These are phyloP conservation scores for Adineta ricciae DNA, from an alignment of 2,888 invertebrate species.

Conservation along the genomic window DNA sequence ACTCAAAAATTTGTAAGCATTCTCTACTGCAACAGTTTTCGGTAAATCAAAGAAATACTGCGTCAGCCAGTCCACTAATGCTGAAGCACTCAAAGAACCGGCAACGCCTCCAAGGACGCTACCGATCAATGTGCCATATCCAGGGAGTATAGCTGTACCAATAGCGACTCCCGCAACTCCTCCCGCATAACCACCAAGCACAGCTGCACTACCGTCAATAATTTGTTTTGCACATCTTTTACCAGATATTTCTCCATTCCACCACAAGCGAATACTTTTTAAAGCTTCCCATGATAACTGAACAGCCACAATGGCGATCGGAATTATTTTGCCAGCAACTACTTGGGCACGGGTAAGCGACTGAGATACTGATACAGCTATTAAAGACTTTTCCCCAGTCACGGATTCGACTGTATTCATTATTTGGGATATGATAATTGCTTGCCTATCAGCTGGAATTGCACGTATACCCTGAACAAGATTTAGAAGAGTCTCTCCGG, in stretches of 20 bases:
- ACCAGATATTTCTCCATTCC: background rate
- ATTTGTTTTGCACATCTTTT: background rate
- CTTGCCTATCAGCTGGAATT: too few species aligned
- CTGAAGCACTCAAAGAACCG: background rate
- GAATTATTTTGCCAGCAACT: too few species aligned
- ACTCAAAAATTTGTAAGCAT: background rate
- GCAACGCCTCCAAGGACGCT: background rate
- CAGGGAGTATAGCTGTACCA: background rate
- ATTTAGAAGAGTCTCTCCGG: too few species aligned
- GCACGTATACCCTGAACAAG: too few species aligned
- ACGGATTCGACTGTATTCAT: too few species aligned
- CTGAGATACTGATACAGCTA: too few species aligned
- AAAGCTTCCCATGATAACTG: too few species aligned
- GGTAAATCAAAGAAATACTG: background rate
- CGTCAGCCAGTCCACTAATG: background rate
- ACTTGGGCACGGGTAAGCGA: too few species aligned
- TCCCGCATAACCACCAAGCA: background rate
- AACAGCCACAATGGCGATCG: background rate
- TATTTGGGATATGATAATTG: too few species aligned
- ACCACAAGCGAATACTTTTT: background rate
- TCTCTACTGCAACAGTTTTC: background rate
- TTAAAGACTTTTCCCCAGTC: too few species aligned
- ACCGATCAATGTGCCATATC: background rate
- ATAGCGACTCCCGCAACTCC: background rate
- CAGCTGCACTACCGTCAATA: background rate